These are phyloP conservation scores for Diachasma alloeum DNA, from an alignment of 1,140 invertebrate species.

Conservation along the genomic window DNA sequence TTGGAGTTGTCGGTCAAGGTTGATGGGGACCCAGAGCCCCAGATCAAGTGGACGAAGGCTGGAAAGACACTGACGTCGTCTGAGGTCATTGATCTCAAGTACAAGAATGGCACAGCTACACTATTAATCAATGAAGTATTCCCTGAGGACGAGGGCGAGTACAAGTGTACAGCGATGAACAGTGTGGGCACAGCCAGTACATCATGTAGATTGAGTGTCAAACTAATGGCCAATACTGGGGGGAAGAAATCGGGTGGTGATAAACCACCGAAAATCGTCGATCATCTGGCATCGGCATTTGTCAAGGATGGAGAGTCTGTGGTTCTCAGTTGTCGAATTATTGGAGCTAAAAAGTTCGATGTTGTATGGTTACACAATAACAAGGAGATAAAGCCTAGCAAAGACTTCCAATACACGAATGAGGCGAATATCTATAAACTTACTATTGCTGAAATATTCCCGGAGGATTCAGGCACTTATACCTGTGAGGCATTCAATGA, in stretches of 20 bases:
- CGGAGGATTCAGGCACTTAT: slow-evolving; percentile 92
- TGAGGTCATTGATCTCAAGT: slow-evolving; percentile 89
- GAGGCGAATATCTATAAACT: slow-evolving; percentile 91
- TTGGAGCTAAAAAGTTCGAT: slow-evolving; percentile 88
- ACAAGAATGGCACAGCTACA: slow-evolving; percentile 86
- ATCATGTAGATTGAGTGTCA: slow-evolving; percentile 82
- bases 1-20: slow-evolving; percentile 81
- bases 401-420: slow-evolving; percentile 93
- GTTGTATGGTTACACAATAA: slow-evolving; percentile 96
- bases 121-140: slow-evolving; percentile 90
- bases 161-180: slow-evolving; percentile 89
- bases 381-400: slow-evolving; percentile 95
- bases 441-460: slow-evolving; percentile 93
- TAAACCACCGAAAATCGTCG: slow-evolving; percentile 83
- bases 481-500: slow-evolving; percentile 97
- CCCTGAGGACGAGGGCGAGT: slow-evolving; percentile 92
- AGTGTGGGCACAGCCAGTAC: slow-evolving; percentile 85
- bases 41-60: slow-evolving; percentile 87
- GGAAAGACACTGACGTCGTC: slow-evolving; percentile 77
- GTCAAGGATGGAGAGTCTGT: slow-evolving; percentile 89
- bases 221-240: slow-evolving; percentile 71
- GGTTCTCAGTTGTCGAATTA: slow-evolving; percentile 84
- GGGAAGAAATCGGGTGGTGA: slow-evolving; percentile 70
- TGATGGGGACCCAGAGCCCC: slow-evolving; percentile 89
- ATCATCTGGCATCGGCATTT: slow-evolving; percentile 80